Percentiles rank a stretch among this genome's conserved stretches.
These are phyloP conservation scores for Leguminivora glycinivorella DNA, from an alignment of 1,140 invertebrate genomes.

Conservation along the genomic window DNA sequence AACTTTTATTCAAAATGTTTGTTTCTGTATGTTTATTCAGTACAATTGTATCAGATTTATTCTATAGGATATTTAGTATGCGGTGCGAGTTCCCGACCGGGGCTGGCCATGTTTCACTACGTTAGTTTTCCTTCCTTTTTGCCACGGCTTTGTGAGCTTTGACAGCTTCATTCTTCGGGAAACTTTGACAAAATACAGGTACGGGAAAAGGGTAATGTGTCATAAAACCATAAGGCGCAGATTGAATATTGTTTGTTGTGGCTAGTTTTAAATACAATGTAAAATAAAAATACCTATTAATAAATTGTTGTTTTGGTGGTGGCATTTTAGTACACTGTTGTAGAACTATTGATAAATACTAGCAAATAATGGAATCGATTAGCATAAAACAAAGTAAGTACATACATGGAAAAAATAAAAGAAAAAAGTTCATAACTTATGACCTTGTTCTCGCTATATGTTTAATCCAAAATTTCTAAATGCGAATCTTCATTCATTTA, in stretches of 20 bases:
- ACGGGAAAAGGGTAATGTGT: not conserved
- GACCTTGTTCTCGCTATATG: no score
- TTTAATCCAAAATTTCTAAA: no score
- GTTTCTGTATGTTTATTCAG: not conserved
- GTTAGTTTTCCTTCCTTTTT: not conserved
- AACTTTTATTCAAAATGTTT: not conserved
- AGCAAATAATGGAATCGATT: no score
- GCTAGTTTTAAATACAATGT: no score
- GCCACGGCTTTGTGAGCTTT: not conserved
- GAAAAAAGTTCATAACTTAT: no score
- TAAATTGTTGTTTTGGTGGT: no score
- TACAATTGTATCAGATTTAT: not conserved
- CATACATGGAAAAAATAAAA: no score
- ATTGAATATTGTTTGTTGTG: not conserved
- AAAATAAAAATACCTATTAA: no score
- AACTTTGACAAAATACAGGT: constrained; percentile 6
- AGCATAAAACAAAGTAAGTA: no score
- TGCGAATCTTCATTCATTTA: no score
- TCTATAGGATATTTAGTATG: not conserved
- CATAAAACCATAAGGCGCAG: not conserved
- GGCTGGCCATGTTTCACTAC: not conserved
- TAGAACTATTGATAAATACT: no score
- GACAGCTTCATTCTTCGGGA: not conserved
- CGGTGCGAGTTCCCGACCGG: not conserved
- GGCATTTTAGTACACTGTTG: no score